phyloP scores from a whole-genome alignment of 2,113 vertebrate genomes.

The Perca flavescens region DNA sequence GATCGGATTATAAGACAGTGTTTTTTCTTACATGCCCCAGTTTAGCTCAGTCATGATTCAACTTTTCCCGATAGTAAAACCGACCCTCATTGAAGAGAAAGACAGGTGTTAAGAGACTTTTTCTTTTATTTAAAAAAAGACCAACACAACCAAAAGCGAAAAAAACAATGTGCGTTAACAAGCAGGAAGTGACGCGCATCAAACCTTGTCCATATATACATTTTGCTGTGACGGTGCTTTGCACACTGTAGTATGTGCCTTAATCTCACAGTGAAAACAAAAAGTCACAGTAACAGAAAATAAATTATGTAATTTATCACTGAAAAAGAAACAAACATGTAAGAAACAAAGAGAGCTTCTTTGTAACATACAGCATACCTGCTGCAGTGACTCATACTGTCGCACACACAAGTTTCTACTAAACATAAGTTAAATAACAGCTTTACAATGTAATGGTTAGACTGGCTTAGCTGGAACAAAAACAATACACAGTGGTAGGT shows the following conservation, averaged over 20 bases:
- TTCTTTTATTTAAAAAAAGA: constrained; percentile 53
- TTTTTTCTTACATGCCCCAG: neutral
- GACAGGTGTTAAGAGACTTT: neutral
- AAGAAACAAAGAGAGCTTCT: constrained; percentile 19
- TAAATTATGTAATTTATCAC: constrained; percentile 46
- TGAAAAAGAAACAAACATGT: constrained; percentile 17
- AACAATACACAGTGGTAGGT: neutral
- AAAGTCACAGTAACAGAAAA: constrained; percentile 29
- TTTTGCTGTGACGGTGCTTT: constrained; percentile 6
- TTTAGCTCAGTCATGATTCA: neutral
- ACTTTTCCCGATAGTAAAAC: neutral
- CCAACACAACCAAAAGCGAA: constrained; percentile 26
- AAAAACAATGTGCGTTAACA: constrained; percentile 12
- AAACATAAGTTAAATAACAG: constrained; percentile 52
- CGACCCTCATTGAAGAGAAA: constrained; percentile 5
- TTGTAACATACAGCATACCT: neutral
- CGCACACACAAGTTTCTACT: constrained; percentile 28
- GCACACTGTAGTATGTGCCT: constrained; percentile 7
- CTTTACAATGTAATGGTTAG: constrained; percentile 27
- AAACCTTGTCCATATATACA: neutral
- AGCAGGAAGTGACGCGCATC: constrained; percentile 26
- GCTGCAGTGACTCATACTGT: neutral
- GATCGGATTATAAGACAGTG: neutral
- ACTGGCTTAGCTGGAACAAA: constrained; percentile 13
- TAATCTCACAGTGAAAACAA: constrained; percentile 28